phyloP scores from a whole-genome alignment of 2,888 invertebrate species.

The Drosophila mimetica region DNA sequence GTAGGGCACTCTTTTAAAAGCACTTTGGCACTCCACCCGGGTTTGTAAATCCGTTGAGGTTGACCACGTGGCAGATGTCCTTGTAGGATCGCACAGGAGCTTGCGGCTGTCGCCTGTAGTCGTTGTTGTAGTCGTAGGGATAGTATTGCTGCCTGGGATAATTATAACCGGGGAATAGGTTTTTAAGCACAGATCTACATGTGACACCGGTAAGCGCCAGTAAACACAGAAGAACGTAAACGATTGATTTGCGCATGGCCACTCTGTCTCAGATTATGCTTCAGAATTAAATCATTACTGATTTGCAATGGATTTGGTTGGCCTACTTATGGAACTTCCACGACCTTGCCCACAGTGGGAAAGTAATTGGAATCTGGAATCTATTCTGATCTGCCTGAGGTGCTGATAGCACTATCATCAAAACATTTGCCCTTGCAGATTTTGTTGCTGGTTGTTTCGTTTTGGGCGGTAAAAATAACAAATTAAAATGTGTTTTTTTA shows the following conservation, averaged over 20 bases:
- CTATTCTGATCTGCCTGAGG: conserved; percentile 29
- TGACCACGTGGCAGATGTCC: conserved; percentile 75
- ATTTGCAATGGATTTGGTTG: conserved; percentile 13
- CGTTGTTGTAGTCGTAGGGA: conserved; percentile 14
- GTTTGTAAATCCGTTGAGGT: conserved; percentile 75
- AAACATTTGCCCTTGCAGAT: not conserved
- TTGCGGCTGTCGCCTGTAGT: conserved; percentile 1
- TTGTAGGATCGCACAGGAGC: conserved; percentile 65
- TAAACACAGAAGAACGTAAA: conserved; percentile 15
- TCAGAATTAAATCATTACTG: conserved; percentile 25
- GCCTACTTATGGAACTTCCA: conserved; percentile 46
- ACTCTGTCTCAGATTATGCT: conserved; percentile 6
- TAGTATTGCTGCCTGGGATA: conserved; percentile 22
- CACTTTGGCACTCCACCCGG: conserved; percentile 73
- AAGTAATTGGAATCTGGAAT: conserved; percentile 19
- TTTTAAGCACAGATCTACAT: conserved; percentile 37
- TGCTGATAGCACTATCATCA: conserved; percentile 51
- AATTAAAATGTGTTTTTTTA: no score
- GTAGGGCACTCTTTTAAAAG: conserved; percentile 52
- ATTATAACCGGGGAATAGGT: conserved; percentile 51
- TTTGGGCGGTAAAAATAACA: no score
- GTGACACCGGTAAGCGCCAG: not conserved
- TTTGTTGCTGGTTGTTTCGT: no score
- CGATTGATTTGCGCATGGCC: conserved; percentile 8
- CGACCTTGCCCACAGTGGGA: conserved; percentile 47